Conservation (phyloP, 2,888 invertebrate species). For the Venustoraphidia nigricollis region DNA sequence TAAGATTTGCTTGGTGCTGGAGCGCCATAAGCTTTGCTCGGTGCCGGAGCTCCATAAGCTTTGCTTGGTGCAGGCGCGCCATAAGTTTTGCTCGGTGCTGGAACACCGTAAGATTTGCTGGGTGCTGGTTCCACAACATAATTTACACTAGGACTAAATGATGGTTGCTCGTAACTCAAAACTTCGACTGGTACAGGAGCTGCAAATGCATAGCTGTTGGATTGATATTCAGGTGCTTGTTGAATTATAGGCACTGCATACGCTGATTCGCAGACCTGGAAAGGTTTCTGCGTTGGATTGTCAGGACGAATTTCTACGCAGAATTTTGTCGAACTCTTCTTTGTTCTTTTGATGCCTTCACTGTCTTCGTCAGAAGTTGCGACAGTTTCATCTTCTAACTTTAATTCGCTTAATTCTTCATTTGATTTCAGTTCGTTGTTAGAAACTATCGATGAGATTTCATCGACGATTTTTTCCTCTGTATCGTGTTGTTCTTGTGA, state of each 20-base stretch:
- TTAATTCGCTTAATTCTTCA: neutral
- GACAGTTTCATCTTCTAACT: constrained; percentile 7
- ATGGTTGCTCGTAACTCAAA: neutral
- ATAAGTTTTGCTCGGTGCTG: neutral
- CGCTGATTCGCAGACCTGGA: constrained; percentile 23
- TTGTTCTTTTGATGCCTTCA: constrained; percentile 13
- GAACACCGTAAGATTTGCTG: neutral
- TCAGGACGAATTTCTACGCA: constrained; percentile 30
- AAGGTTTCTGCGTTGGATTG: constrained; percentile 23
- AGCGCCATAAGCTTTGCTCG: neutral
- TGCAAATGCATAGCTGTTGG: neutral
- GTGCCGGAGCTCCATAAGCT: constrained; percentile 1
- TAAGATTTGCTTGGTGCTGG: constrained; percentile 1
- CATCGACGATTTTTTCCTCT: constrained; percentile 9
- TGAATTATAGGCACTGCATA: neutral
- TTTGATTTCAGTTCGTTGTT: neutral
- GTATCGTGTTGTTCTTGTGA: constrained; percentile 6
- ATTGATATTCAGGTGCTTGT: neutral
- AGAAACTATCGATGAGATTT: constrained; percentile 2
- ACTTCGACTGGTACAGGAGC: neutral
- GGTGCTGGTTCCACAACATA: neutral
- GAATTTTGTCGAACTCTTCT: constrained; percentile 25
- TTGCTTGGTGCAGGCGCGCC: constrained; percentile 6
- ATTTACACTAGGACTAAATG: neutral
- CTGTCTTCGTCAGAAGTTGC: constrained; percentile 9